Percentiles rank a stretch among this genome's conserved stretches.
Evolutionary conservation across 2,797 vertebrate species (phyloP).

Genomic region (Spizella passerina): DNA sequence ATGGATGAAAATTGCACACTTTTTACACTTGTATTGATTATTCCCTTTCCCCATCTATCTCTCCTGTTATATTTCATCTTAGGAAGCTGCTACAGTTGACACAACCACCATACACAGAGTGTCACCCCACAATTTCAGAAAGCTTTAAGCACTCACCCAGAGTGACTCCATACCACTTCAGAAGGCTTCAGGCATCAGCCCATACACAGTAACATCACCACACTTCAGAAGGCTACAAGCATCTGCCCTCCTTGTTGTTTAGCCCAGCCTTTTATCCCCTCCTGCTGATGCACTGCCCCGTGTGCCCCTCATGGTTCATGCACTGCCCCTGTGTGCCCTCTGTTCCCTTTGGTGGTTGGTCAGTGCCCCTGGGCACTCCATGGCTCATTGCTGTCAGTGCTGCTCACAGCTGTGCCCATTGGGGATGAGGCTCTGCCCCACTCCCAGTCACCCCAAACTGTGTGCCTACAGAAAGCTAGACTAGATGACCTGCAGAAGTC

Average conservation of each 20-base stretch:
- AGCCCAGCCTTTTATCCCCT: not conserved
- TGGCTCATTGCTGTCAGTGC: not conserved
- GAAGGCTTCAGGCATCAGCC: not conserved
- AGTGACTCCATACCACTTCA: not conserved
- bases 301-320: not conserved
- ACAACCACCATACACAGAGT: not conserved
- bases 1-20: not conserved
- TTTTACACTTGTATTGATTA: not conserved
- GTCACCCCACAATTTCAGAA: not conserved
- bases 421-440: not conserved
- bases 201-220: fast-evolving
- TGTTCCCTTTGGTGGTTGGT: not conserved
- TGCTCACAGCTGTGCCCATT: not conserved
- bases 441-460: not conserved
- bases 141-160: not conserved
- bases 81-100: not conserved
- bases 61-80: not conserved
- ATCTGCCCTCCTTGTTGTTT: fast-evolving
- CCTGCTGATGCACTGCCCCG: fast-evolving
- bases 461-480: not conserved
- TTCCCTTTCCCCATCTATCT: not conserved
- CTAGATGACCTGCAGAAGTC: not conserved
- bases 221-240: not conserved
- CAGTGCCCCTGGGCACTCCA: not conserved
- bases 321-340: not conserved